A percentile compares a stretch with the other conserved stretches of the same genome.
These are phyloP conservation scores for Lepidonotus clava DNA, from an alignment of 2,888 invertebrate species.

Conservation along the genomic window DNA sequence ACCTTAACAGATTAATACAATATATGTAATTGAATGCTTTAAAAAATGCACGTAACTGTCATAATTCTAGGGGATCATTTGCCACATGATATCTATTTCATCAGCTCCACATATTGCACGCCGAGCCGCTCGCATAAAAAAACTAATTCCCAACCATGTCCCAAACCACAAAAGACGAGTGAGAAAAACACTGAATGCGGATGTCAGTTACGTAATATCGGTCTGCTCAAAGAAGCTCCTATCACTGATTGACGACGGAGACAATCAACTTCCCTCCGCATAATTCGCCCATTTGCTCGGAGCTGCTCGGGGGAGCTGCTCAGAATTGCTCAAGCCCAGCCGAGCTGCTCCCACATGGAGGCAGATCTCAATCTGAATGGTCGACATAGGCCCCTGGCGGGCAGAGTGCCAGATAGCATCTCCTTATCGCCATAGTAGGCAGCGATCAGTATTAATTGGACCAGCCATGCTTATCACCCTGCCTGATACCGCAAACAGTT, in stretches of 20 bases:
- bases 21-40: background rate
- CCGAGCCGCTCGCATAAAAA: too few species aligned
- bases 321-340: background rate
- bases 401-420: slow-evolving; percentile 13
- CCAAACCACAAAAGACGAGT: too few species aligned
- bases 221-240: background rate
- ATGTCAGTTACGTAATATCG: background rate
- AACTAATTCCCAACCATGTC: too few species aligned
- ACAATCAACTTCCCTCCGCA: background rate
- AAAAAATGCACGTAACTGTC: background rate
- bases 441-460: background rate
- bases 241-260: background rate
- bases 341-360: background rate
- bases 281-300: background rate
- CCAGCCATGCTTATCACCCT: background rate
- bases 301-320: too few species aligned
- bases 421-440: background rate
- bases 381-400: background rate
- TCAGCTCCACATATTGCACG: too few species aligned
- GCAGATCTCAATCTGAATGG: background rate
- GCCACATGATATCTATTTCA: too few species aligned
- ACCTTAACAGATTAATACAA: too few species aligned
- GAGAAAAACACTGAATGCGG: too few species aligned
- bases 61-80: too few species aligned
- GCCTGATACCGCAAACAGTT: background rate